A percentile compares a stretch with the other conserved stretches of the same genome.
Conservation (phyloP, 2,113 vertebrate species). For the Seriola quinqueradiata region DNA sequence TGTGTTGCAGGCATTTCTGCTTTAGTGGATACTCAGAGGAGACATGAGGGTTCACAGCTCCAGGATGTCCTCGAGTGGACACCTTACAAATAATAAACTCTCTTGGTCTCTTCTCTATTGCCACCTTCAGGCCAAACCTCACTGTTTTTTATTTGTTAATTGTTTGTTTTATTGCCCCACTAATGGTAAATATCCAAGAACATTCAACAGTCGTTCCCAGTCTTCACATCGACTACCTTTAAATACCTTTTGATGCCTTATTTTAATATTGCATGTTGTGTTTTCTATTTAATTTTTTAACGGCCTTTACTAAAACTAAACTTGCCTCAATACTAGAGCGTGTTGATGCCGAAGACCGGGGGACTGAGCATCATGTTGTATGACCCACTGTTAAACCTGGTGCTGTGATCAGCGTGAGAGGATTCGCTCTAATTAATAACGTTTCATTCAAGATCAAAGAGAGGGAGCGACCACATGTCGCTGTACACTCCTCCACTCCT, state of each 20-base stretch:
- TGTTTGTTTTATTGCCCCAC: no score
- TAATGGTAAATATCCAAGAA: no score
- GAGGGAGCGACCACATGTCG: no score
- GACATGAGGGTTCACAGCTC: not conserved
- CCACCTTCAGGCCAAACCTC: not conserved
- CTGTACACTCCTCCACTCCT: constrained; percentile 3
- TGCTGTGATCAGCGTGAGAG: constrained; percentile 41
- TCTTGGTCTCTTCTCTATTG: not conserved
- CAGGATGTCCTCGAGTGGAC: not conserved
- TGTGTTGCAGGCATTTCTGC: not conserved
- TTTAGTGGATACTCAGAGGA: not conserved
- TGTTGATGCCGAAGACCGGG: not conserved
- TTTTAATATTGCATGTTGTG: no score
- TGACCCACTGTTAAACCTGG: constrained; percentile 21
- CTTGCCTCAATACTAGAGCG: not conserved
- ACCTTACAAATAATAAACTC: not conserved
- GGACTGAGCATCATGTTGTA: not conserved
- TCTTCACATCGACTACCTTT: not conserved
- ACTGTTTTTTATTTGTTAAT: no score
- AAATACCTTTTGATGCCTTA: no score
- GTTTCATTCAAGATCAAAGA: constrained; percentile 63
- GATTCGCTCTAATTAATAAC: constrained; percentile 56
- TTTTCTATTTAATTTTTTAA: not conserved
- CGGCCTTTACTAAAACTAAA: no score
- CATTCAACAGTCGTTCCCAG: no score